Evolutionary conservation across 2,113 vertebrate genomes (phyloP).

Genomic region (Bolborhynchus lineola): DNA sequence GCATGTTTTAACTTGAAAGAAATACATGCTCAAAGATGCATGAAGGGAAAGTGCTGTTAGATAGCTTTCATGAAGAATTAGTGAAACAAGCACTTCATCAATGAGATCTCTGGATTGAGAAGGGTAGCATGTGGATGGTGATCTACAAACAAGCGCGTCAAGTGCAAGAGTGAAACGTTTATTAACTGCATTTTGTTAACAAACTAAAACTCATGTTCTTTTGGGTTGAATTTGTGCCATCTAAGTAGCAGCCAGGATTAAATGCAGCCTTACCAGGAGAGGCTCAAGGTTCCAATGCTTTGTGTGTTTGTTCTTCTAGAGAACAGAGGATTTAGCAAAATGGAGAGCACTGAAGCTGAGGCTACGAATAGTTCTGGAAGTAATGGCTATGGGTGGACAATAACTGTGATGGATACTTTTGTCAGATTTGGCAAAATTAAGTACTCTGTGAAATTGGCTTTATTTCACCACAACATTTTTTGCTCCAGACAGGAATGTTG

Average conservation of each 20-base stretch:
- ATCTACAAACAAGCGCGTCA: fast-evolving
- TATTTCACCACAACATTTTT: background rate
- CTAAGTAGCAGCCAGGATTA: background rate
- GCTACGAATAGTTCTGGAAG: background rate
- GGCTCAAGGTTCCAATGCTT: fast-evolving
- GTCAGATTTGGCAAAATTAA: background rate
- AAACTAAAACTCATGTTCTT: background rate
- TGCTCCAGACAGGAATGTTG: background rate
- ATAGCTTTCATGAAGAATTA: background rate
- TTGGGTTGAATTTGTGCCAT: background rate
- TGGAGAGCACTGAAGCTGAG: background rate
- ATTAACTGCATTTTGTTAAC: background rate
- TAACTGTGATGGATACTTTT: background rate
- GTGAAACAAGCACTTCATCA: background rate
- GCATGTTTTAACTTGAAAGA: background rate
- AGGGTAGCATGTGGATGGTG: background rate
- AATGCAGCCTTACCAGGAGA: background rate
- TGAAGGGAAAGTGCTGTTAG: background rate
- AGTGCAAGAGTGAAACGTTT: background rate
- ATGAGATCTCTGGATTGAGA: background rate
- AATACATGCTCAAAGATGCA: background rate
- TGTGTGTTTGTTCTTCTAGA: background rate
- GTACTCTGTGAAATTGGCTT: background rate
- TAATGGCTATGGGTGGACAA: background rate
- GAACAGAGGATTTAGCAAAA: background rate